Base-by-base conservation (phyloP, 2,113 vertebrate genomes). In the Xenopus laevis region DNA sequence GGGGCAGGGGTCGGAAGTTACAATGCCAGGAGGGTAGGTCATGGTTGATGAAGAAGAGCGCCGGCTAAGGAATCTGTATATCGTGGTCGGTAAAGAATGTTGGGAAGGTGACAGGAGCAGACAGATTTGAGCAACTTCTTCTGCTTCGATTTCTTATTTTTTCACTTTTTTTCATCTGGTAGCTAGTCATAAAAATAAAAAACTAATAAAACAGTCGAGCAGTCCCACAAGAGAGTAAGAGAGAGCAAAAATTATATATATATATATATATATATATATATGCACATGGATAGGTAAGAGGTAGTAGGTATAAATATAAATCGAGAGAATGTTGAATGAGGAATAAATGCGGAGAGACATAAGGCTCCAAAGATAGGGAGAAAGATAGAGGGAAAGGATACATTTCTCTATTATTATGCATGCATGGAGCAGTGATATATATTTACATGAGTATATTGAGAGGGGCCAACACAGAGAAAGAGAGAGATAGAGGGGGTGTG, bases 121-220 rank as follows among this genome's bases (percentile, higher is more conserved):
- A 21, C 1, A 69, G 46, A 4, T 69, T 23, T 57, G 50, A 16
- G 17, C 15, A 55, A n/a, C 12, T 12, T 50, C 15, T 50, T 50
- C 15, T 50, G 11, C 47, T 50, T 6, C 33, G 2, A 7, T 16
- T 12, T 20, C 61, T 66, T n/a, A n/a, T 58, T 65, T 64, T 12
- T 64, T 64, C 10, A 13, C 4, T 40, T 40, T 64, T 33, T 60
- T 69, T 75, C 45, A 69, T 76, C 66, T 68, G 44, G 68, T 74
- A 61, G 63, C 72, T 68, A 30, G 74, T 59, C 60, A 69, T 77
- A 77, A 70, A 40, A 75, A 72, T 50, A 65, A 67, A 67, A 75
- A 69, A 63, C 47, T 46, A 77, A 77, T 77, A 77, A 69, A 70
- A 69, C 59, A 64, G 74, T 77, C 67, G 69, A 77, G 46, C n/a